Evolutionary conservation across 1,140 invertebrate genomes (phyloP), one percentile per base, ranked within the genome.

Genomic region (Vollenhovia emeryi): DNA sequence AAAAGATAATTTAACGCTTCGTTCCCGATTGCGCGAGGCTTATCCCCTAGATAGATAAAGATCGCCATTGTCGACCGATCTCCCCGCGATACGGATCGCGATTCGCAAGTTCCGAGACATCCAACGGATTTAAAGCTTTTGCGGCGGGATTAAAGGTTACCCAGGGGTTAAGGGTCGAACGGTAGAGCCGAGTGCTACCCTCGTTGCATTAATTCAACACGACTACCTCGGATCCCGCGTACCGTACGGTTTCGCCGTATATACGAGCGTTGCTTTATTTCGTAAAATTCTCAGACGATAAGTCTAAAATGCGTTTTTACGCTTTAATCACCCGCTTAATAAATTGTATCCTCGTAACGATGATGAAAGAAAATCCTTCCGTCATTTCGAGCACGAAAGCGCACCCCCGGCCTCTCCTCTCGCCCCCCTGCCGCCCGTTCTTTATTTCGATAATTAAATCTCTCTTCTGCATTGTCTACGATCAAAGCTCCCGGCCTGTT

Each of bases 361-460:
- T 24, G 66, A 59, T 45, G 36, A 45, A 36, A 66, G 64, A 66
- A 50, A 45, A 82, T 73, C 36, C 33, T 71, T 71, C 50, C 78
- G 13, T 80, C 78, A 80, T 57, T 71, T 82, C 36, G 36, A 80
- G 64, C 78, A 55, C 52, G 36, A 73, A 82, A 82, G 66, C 36
- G 48, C 71, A 55, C 33, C 45, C 18, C 36, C 36, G 43, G 64
- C 50, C 59, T 33, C 55, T 45, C 66, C 30, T 33, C 50, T n/a
- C n/a, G n/a, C n/a, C 27, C 7, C 7, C 24, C n/a, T 21, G 21
- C 11, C 24, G 13, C 24, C 18, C 33, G 5, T 18, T 82, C 64
- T 82, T 82, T 82, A 82, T 82, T 73, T 82, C 78, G 52, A 71
- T 82, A 82, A 82, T 82, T 82, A 73, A 82, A 82, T 82, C 66